phyloP scores from a whole-genome alignment of 2,888 invertebrate species.

The Rhingia rostrata region DNA sequence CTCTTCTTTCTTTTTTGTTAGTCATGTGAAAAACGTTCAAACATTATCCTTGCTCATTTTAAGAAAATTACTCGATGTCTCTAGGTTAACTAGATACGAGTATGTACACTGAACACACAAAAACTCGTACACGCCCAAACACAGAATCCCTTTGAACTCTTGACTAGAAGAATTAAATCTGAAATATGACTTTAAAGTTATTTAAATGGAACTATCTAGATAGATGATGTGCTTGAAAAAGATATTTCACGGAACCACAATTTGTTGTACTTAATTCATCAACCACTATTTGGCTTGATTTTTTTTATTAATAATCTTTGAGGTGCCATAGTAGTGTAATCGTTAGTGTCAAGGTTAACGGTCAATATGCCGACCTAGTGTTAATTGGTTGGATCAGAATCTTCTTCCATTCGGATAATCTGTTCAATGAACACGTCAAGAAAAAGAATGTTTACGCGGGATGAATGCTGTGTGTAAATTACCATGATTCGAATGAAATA shows the following conservation, averaged over 20 bases:
- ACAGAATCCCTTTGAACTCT: constrained; percentile 11
- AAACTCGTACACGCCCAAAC: neutral
- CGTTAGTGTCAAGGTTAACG: constrained; percentile 2
- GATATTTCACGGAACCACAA: neutral
- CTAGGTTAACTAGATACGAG: constrained; percentile 19
- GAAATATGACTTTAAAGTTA: neutral
- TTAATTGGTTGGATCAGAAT: constrained; percentile 31
- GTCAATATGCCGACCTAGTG: constrained; percentile 18
- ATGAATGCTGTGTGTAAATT: constrained; percentile 50
- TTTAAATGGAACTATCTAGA: neutral
- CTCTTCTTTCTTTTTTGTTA: constrained; percentile 11
- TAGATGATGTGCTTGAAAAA: neutral
- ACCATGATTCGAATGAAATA: constrained; percentile 25
- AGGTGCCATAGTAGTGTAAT: neutral
- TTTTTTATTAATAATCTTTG: constrained; percentile 6
- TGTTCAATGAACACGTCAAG: constrained; percentile 54
- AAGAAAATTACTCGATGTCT: constrained; percentile 29
- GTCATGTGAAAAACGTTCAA: constrained; percentile 51
- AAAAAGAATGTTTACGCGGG: constrained; percentile 38
- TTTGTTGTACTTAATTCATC: neutral
- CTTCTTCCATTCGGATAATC: constrained; percentile 36
- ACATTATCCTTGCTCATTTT: constrained; percentile 51
- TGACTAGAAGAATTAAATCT: constrained; percentile 4
- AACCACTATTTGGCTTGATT: neutral
- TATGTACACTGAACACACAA: neutral